phyloP scores from a whole-genome alignment of 2,888 invertebrate species.

The Macrosoma leucophasiata region DNA sequence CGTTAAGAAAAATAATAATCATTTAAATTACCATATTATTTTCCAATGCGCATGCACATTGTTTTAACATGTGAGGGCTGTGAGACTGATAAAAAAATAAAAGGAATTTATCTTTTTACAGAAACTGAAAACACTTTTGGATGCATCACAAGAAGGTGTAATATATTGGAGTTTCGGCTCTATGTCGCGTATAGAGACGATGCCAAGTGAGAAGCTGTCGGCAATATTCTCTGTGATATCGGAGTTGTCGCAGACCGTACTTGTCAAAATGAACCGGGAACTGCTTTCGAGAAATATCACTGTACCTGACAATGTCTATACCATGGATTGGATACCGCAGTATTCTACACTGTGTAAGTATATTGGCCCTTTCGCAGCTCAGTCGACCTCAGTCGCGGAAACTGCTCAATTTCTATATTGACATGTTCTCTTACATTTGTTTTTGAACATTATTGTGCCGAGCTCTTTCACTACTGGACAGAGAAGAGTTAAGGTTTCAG shows the following conservation, averaged over 20 bases:
- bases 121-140: constrained; percentile 51
- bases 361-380: too few species aligned
- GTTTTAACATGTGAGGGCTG: too few species aligned
- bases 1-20: too few species aligned
- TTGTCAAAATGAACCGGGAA: constrained; percentile 71
- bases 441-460: too few species aligned
- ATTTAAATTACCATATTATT: too few species aligned
- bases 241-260: constrained; percentile 66
- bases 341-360: constrained; percentile 70
- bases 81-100: too few species aligned
- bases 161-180: constrained; percentile 78
- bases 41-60: too few species aligned
- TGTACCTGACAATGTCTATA: constrained; percentile 65
- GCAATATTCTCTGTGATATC: constrained; percentile 69
- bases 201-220: constrained; percentile 58
- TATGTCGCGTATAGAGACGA: constrained; percentile 72
- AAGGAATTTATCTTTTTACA: constrained; percentile 13
- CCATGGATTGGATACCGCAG: constrained; percentile 74
- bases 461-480: too few species aligned
- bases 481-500: too few species aligned
- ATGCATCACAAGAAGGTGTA: constrained; percentile 64
- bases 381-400: too few species aligned
- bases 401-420: too few species aligned
- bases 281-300: constrained; percentile 60
- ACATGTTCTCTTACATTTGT: too few species aligned